Percentiles rank a stretch among this genome's conserved stretches.
Evolutionary conservation across 92 coral and sea anemone species (phyloP).

Genomic region (Plumapathes pennacea): DNA sequence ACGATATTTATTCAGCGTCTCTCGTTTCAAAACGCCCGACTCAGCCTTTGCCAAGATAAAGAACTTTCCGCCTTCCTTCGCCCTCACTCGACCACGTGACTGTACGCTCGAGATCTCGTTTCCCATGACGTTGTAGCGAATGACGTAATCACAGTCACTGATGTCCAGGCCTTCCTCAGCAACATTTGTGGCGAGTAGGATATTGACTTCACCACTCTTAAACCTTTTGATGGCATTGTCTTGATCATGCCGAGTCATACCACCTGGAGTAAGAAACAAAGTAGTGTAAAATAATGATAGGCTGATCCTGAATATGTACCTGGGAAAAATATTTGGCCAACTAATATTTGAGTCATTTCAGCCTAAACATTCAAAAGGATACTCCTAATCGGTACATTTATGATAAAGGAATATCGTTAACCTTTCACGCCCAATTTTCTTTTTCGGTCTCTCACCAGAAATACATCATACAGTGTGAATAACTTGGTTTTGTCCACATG

Average conservation of each 20-base stretch:
- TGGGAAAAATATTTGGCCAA: too few relatives aligned
- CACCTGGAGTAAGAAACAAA: slow-evolving; percentile 17
- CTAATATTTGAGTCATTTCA: too few relatives aligned
- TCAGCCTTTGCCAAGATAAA: slow-evolving; percentile 19
- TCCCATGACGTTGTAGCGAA: slow-evolving; percentile 25
- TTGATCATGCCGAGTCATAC: slow-evolving; percentile 63
- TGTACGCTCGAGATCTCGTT: slow-evolving; percentile 56
- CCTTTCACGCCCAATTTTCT: too few relatives aligned
- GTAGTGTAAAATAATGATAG: neutral
- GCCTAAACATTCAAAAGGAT: too few relatives aligned
- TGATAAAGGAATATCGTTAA: too few relatives aligned
- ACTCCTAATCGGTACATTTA: too few relatives aligned
- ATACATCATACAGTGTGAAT: too few relatives aligned
- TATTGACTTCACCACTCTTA: slow-evolving; percentile 53
- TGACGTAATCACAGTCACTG: slow-evolving; percentile 58
- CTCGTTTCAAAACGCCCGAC: slow-evolving; percentile 40
- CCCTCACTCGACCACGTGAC: slow-evolving; percentile 65
- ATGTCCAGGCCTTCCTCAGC: slow-evolving; percentile 79
- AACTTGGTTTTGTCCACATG: too few relatives aligned
- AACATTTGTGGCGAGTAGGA: slow-evolving; percentile 62
- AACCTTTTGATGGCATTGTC: slow-evolving; percentile 59
- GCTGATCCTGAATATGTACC: too few relatives aligned
- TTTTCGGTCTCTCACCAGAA: too few relatives aligned
- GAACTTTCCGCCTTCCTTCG: slow-evolving; percentile 15
- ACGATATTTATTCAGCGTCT: slow-evolving; percentile 20